Conservation (phyloP, 2,797 vertebrate genomes). For the Centroberyx gerrardi region DNA sequence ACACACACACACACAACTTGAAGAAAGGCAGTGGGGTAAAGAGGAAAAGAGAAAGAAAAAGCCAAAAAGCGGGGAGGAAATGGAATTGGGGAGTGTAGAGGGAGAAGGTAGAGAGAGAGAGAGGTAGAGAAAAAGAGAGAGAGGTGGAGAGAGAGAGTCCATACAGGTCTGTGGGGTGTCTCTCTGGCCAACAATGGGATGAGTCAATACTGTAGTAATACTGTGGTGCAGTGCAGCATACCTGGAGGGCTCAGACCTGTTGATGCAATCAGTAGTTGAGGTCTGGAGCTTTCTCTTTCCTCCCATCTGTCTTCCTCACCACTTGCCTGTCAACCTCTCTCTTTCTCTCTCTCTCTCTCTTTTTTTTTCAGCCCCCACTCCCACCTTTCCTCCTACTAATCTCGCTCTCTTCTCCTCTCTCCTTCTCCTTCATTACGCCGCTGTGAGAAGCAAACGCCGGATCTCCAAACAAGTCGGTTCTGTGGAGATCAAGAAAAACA, state of each 20-base stretch:
- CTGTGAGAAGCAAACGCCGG: slow-evolving; percentile 30
- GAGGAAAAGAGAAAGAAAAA: slow-evolving; percentile 37
- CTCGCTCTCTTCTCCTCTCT: slow-evolving; percentile 43
- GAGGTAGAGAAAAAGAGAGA: slow-evolving; percentile 31
- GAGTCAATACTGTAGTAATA: slow-evolving; percentile 68
- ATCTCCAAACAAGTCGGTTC: slow-evolving; percentile 53
- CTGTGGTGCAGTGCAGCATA: slow-evolving; percentile 73
- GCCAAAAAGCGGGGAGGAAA: too few species aligned
- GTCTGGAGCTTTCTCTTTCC: slow-evolving; percentile 67
- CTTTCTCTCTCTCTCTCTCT: slow-evolving; percentile 18
- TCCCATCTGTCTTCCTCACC: slow-evolving; percentile 71
- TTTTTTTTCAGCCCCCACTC: slow-evolving; percentile 43
- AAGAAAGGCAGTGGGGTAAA: slow-evolving; percentile 1
- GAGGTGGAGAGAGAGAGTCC: slow-evolving; percentile 36
- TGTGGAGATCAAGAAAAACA: slow-evolving; percentile 21
- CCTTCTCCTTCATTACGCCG: slow-evolving; percentile 44
- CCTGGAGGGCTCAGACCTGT: slow-evolving; percentile 76
- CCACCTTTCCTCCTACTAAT: slow-evolving; percentile 74
- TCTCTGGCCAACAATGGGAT: slow-evolving; percentile 44
- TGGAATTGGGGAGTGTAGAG: too few species aligned
- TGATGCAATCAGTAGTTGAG: slow-evolving; percentile 72
- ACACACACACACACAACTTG: background rate
- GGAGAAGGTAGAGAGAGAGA: too few species aligned
- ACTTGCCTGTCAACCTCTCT: slow-evolving; percentile 65
- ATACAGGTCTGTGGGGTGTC: slow-evolving; percentile 34